These are phyloP conservation scores for Penaeus indicus DNA, from an alignment of 1,140 invertebrate species.

Conservation along the genomic window DNA sequence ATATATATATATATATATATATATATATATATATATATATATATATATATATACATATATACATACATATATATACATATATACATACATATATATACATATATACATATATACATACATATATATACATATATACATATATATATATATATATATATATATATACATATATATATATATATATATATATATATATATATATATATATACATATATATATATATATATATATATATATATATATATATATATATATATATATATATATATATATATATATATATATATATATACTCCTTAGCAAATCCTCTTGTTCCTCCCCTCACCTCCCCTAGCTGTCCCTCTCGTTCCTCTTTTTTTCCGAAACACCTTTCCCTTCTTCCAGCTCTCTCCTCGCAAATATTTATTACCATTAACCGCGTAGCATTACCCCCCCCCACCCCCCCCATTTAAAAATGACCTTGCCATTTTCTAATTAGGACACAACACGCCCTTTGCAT, in stretches of 20 bases:
- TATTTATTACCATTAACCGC: no score
- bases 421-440: no score
- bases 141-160: neutral
- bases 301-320: no score
- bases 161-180: constrained; percentile 3
- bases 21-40: neutral
- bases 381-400: no score
- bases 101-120: constrained; percentile 6
- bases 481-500: no score
- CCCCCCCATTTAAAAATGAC: no score
- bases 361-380: no score
- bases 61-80: neutral
- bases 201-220: neutral
- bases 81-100: neutral
- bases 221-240: neutral
- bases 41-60: neutral
- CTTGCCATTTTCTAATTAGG: no score
- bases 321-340: no score
- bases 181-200: constrained; percentile 10
- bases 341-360: no score
- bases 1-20: neutral
- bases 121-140: neutral
- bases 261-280: constrained; percentile 11
- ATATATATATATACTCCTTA: neutral
- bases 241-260: neutral